A percentile compares a stretch with the other conserved stretches of the same genome.
Evolutionary conservation across 2,888 invertebrate genomes (phyloP).

Genomic region (Lottia scabra): DNA sequence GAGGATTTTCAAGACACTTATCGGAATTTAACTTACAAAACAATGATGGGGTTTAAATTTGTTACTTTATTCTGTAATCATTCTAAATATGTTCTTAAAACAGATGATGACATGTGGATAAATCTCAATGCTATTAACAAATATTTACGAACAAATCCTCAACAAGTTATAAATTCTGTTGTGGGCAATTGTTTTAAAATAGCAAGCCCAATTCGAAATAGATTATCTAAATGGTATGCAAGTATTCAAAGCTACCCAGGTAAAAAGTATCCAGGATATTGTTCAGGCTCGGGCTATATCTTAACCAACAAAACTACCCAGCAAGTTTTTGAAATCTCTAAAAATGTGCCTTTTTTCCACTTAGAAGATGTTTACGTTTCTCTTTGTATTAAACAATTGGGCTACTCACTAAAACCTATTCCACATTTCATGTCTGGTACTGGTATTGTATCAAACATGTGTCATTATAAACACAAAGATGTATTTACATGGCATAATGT

Average conservation of each 20-base stretch:
- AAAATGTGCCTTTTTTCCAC: conserved; percentile 52
- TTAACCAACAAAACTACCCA: conserved; percentile 40
- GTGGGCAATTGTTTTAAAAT: not conserved
- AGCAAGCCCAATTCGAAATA: conserved; percentile 37
- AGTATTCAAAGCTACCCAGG: conserved; percentile 43
- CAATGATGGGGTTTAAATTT: conserved; percentile 21
- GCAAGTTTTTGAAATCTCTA: conserved; percentile 41
- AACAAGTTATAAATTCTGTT: not conserved
- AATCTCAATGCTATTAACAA: conserved; percentile 6
- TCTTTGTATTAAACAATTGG: conserved; percentile 42
- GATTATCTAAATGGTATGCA: conserved; percentile 54
- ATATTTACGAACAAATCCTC: not conserved
- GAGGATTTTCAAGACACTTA: conserved; percentile 18
- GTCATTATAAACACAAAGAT: not conserved
- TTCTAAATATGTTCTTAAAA: conserved; percentile 22
- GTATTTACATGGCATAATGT: not conserved
- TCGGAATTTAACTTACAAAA: conserved; percentile 18
- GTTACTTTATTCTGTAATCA: conserved; percentile 9
- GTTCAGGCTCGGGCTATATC: conserved; percentile 53
- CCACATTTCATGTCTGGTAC: conserved; percentile 37
- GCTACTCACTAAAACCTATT: conserved; percentile 27
- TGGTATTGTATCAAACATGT: not conserved
- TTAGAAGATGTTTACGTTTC: conserved; percentile 57
- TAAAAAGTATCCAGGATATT: conserved; percentile 48
- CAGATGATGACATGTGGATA: conserved; percentile 25